Evolutionary conservation across 2,888 invertebrate species (phyloP).

Genomic region (Ferrisia virgata): DNA sequence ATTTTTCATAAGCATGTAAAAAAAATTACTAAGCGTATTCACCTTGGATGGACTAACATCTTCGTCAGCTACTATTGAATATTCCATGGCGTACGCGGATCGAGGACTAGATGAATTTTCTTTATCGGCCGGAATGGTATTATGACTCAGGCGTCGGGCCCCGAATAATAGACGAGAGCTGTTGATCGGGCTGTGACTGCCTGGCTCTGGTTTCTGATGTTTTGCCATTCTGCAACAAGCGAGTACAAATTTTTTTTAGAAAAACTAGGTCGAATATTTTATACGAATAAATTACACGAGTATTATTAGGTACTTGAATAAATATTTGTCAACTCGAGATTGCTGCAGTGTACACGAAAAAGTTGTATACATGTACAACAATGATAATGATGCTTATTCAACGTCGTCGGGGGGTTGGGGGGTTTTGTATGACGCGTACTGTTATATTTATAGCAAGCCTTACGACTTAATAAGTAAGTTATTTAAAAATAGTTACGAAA

Average conservation of each 20-base stretch:
- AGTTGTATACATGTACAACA: too few species aligned
- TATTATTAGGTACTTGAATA: too few species aligned
- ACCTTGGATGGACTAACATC: conserved; percentile 38
- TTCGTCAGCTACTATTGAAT: not conserved
- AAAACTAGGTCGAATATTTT: not conserved
- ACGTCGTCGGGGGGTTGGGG: too few species aligned
- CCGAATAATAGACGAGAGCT: not conserved
- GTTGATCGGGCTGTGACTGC: not conserved
- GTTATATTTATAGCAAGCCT: too few species aligned
- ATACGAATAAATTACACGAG: too few species aligned
- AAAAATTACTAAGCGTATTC: not conserved
- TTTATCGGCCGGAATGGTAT: not conserved
- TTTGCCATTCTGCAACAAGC: conserved; percentile 20
- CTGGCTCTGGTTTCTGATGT: not conserved
- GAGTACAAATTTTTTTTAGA: not conserved
- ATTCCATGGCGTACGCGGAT: conserved; percentile 26
- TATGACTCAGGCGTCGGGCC: not conserved
- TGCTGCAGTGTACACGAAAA: too few species aligned
- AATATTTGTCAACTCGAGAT: too few species aligned
- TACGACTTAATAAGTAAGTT: too few species aligned
- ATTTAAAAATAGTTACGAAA: too few species aligned
- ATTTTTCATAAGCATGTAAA: not conserved
- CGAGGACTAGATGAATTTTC: conserved; percentile 38
- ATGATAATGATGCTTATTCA: too few species aligned
- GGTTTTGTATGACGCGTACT: too few species aligned